Conservation (phyloP, 2,797 vertebrate species). For the Typhlichthys subterraneus region DNA sequence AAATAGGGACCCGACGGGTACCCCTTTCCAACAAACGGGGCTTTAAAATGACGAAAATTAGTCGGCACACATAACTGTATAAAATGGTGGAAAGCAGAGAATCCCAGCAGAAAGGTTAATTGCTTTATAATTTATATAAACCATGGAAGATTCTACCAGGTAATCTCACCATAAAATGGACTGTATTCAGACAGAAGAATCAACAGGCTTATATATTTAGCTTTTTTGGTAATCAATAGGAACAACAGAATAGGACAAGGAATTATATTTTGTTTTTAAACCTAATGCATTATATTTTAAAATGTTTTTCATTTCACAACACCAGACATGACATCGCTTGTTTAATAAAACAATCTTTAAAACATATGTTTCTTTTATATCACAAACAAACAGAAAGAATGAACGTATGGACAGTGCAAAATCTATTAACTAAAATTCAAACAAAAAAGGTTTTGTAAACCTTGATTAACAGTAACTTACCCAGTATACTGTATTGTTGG, state of each 20-base stretch:
- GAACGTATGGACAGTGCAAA: slow-evolving; percentile 76
- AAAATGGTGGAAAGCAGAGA: slow-evolving; percentile 78
- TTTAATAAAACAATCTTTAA: slow-evolving; percentile 81
- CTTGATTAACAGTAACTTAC: slow-evolving; percentile 2
- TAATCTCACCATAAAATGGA: slow-evolving; percentile 33
- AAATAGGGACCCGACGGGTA: slow-evolving; percentile 61
- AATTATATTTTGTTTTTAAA: slow-evolving; percentile 72
- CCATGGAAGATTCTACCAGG: slow-evolving; percentile 40
- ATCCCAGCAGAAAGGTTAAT: slow-evolving; percentile 57
- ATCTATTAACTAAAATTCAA: slow-evolving; percentile 67
- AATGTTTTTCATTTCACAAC: slow-evolving; percentile 59
- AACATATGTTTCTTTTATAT: slow-evolving; percentile 56
- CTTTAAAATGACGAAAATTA: slow-evolving; percentile 81
- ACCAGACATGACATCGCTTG: slow-evolving; percentile 68
- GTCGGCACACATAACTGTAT: slow-evolving; percentile 84
- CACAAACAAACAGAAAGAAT: slow-evolving; percentile 28
- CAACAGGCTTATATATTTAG: slow-evolving; percentile 69
- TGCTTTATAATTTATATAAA: slow-evolving; percentile 48
- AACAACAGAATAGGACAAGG: slow-evolving; percentile 68
- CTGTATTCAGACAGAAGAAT: slow-evolving; percentile 59
- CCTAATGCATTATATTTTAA: slow-evolving; percentile 67
- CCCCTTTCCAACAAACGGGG: slow-evolving; percentile 56
- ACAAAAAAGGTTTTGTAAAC: slow-evolving; percentile 45
- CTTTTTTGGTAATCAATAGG: slow-evolving; percentile 94
- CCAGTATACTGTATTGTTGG: slow-evolving; percentile 40